Evolutionary conservation across 2,113 vertebrate species (phyloP), one percentile per base, ranked within the genome.

Genomic region (Rhinolophus ferrumequinum): DNA sequence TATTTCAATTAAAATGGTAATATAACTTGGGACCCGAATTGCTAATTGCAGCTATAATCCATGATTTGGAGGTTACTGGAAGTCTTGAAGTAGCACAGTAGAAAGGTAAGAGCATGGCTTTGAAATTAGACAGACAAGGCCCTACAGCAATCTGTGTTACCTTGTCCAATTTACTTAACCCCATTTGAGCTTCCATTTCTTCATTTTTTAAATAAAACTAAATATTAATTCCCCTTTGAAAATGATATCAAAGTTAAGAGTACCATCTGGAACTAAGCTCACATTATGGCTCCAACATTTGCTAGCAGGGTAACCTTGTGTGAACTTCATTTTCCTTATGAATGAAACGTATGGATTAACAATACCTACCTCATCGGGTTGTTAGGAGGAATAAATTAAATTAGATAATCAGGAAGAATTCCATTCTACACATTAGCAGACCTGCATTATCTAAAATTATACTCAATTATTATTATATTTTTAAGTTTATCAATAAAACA

Each of bases 401-500:
- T n/a, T 35, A 94, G 58, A 38, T 47, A 38, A 56, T 35, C 16
- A 69, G 33, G 26, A 96, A 94, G 44, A 82, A 82, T 70, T 77
- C 52, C 11, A 77, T 47, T 87, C 60, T 90, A 50, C 3, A 41
- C 11, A 69, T 50, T 73, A 81, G 24, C 54, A 26, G 13, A 90
- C 3, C 21, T 90, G 44, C 2, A 10, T 70, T 64, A 87, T 47
- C 30, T 81, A 82, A 81, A 80, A 70, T 8, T 76, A 0, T 50
- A 94, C 50, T 50, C 18, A 62, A 19, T 85, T 67, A 88, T 84
- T 62, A 89, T 30, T 81, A 62, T n/a, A 89, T 56, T 94, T 75
- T 85, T n/a, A 38, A 73, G 60, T 89, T 64, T 80, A 19, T 70
- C 38, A 67, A 84, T 60, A 79, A 54, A 93, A 54, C 38, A 70